phyloP scores from a whole-genome alignment of 2,888 invertebrate genomes.

The Lasioglossum pauxillum region DNA sequence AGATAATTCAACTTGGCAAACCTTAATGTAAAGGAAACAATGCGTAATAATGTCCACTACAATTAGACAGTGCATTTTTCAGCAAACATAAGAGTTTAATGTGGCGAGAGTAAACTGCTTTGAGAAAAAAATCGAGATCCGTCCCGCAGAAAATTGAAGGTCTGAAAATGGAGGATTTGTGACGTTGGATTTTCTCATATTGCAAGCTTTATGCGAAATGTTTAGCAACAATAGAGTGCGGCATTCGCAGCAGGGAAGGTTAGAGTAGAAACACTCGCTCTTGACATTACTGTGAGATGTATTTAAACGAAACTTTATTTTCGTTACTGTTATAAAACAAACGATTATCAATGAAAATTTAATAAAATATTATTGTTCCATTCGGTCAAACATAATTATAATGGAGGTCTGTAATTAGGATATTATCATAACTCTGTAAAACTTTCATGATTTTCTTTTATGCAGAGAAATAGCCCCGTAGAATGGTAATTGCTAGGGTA shows the following conservation, averaged over 20 bases:
- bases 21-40: constrained; percentile 65
- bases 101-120: constrained; percentile 30
- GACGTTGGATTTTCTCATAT: not conserved
- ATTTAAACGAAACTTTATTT: not conserved
- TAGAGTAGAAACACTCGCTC: not conserved
- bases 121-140: constrained; percentile 14
- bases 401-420: not conserved
- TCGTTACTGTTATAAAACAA: not conserved
- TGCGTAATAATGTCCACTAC: constrained; percentile 56
- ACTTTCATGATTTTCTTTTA: not conserved
- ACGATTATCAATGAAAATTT: not conserved
- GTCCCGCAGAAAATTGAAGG: constrained; percentile 4
- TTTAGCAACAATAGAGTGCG: not conserved
- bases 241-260: not conserved
- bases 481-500: not conserved
- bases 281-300: not conserved
- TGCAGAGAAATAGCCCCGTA: not conserved
- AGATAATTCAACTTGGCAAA: constrained; percentile 55
- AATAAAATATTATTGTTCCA: not conserved
- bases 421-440: not conserved
- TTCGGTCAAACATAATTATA: not conserved
- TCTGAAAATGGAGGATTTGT: constrained; percentile 12
- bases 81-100: constrained; percentile 48
- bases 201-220: not conserved
- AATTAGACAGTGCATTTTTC: constrained; percentile 51